Evolutionary conservation across 2,888 invertebrate genomes (phyloP), one percentile per base, ranked within the genome.

Genomic region (Silvanus unidentatus): DNA sequence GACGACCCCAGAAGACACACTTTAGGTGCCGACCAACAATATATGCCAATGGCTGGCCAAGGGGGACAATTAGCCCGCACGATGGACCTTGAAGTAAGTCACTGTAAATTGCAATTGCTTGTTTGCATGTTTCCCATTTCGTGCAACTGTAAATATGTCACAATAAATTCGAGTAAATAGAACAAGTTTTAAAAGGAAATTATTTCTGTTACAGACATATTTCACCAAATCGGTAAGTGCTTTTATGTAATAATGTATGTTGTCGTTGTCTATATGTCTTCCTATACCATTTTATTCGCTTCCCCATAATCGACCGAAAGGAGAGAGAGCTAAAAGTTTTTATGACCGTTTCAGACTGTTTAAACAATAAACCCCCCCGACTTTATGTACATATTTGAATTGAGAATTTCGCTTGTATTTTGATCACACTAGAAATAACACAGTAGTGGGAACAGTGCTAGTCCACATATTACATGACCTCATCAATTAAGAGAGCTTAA

Each of bases 1-100:
- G 89, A 90, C 71, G 90, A 90, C 70, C 87, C 88, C 2, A 78
- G 90, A 10, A 78, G 90, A 12, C 90, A 90, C 69, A 90, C 90
- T 4, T 78, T 90, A 48, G 84, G 86, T 16, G 84, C 85, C 40
- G 87, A 88, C 63, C 85, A 87, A 63, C 76, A 86, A 12, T 83
- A 84, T 73, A 77, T 62, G 75, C 79, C 63, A 63, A 80, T 57
- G 77, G 77, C 68, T 63, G 76, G 69, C 61, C 81, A 71, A 71
- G 79, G 66, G 69, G 79, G 75, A 74, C 72, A 71, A 59, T 63
- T 76, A 53, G 72, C 77, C 47, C 77, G 82, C 56, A 80, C 84
- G 44, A 80, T 85, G 77, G 87, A 88, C 63, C 76, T 88, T 61
- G 88, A 89, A 81, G 89, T 89, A 32, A 32, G 32, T 32, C 28